Evolutionary conservation across 2,888 invertebrate genomes (phyloP).

Genomic region (Lasioglossum calceatum): DNA sequence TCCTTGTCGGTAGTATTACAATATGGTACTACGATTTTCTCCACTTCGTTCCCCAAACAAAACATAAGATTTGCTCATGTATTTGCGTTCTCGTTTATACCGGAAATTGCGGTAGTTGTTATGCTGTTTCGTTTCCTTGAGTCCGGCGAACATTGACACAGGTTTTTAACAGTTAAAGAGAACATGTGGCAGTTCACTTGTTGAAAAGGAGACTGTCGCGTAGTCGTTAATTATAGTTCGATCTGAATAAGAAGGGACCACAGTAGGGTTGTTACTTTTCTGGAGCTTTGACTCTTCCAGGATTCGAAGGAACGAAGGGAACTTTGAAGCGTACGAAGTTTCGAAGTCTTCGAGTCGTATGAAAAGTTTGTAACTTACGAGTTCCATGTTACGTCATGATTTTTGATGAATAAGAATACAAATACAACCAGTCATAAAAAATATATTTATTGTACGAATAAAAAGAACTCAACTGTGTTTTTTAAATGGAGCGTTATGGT

Average conservation of each 20-base stretch:
- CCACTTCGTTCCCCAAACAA: conserved; percentile 13
- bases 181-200: conserved; percentile 34
- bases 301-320: too few relatives aligned
- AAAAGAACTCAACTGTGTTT: too few relatives aligned
- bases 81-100: conserved; percentile 13
- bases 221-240: conserved; percentile 66
- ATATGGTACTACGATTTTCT: conserved; percentile 16
- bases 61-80: conserved; percentile 22
- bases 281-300: too few relatives aligned
- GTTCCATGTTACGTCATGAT: too few relatives aligned
- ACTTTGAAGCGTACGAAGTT: too few relatives aligned
- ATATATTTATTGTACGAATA: too few relatives aligned
- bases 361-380: too few relatives aligned
- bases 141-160: conserved; percentile 46
- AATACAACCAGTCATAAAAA: too few relatives aligned
- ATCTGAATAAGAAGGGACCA: conserved; percentile 75
- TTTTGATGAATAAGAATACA: too few relatives aligned
- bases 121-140: conserved; percentile 33
- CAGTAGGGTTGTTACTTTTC: conserved; percentile 42
- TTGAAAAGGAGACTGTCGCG: conserved; percentile 36
- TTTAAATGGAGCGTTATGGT: too few relatives aligned
- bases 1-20: conserved; percentile 25
- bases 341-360: too few relatives aligned
- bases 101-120: conserved; percentile 14
- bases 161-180: conserved; percentile 19